A percentile compares a stretch with the other conserved stretches of the same genome.
phyloP scores from a whole-genome alignment of 1,140 invertebrate genomes.

The Drosophila setifemur region DNA sequence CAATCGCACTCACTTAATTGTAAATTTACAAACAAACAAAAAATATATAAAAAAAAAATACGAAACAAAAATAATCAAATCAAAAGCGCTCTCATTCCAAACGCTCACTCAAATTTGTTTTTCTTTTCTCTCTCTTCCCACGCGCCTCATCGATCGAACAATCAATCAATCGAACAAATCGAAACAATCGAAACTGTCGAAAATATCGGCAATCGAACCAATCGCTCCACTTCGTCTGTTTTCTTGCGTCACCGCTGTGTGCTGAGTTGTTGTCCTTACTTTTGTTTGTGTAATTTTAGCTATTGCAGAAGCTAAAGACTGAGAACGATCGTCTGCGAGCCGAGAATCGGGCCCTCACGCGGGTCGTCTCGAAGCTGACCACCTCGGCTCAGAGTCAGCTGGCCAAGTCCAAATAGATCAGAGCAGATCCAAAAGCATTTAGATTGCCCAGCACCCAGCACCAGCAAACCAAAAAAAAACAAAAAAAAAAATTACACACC shows the following conservation, averaged over 20 bases:
- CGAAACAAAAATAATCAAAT: slow-evolving; percentile 21
- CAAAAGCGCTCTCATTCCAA: slow-evolving; percentile 50
- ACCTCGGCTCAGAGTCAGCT: slow-evolving; percentile 87
- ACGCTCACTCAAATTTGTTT: slow-evolving; percentile 74
- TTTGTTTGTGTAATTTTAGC: slow-evolving; percentile 87
- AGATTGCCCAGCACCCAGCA: slow-evolving; percentile 30
- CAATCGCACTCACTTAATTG: slow-evolving; percentile 37
- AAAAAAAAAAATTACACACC: not conserved
- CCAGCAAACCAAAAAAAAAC: slow-evolving; percentile 18
- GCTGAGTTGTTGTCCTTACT: slow-evolving; percentile 31
- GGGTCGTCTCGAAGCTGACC: slow-evolving; percentile 97
- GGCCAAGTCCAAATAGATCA: slow-evolving; percentile 73
- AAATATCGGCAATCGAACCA: slow-evolving; percentile 11
- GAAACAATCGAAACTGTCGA: slow-evolving; percentile 31
- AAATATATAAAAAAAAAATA: not conserved
- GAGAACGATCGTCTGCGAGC: slow-evolving; percentile 98
- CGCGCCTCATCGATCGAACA: slow-evolving; percentile 70
- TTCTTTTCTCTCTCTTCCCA: slow-evolving; percentile 75
- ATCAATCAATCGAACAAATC: slow-evolving; percentile 38
- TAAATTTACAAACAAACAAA: too few relatives aligned
- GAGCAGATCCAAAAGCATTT: slow-evolving; percentile 39
- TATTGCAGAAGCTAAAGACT: slow-evolving; percentile 98
- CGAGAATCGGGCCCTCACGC: slow-evolving; percentile 96
- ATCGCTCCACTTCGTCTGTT: slow-evolving; percentile 50
- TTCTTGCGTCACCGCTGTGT: slow-evolving; percentile 38